A percentile compares a stretch with the other conserved stretches of the same genome.
Conservation (phyloP, 2,888 invertebrate genomes). For the Rambutsinella grinnellia region DNA sequence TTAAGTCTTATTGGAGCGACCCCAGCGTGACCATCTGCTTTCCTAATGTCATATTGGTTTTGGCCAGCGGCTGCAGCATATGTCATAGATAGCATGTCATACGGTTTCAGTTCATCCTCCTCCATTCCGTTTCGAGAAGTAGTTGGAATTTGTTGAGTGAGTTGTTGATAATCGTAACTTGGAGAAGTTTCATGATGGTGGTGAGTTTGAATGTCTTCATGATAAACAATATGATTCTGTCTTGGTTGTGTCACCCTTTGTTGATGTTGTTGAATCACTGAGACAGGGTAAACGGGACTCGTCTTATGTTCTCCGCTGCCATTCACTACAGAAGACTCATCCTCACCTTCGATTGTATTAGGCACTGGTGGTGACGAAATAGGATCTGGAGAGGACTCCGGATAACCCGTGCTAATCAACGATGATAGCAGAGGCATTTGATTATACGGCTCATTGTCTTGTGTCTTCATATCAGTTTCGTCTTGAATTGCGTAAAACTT, state of each 20-base stretch:
- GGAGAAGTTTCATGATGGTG: too few relatives aligned
- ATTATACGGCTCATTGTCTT: neutral
- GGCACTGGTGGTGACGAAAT: constrained; percentile 3
- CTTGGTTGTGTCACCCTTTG: neutral
- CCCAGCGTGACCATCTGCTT: neutral
- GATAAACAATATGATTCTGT: neutral
- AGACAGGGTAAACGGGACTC: neutral
- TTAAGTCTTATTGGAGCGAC: constrained; percentile 62
- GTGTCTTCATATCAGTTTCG: neutral
- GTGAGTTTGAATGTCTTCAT: neutral
- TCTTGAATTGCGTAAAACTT: neutral
- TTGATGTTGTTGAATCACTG: neutral
- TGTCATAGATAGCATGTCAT: neutral
- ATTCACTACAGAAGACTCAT: neutral
- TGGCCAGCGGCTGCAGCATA: constrained; percentile 73
- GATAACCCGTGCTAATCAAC: constrained; percentile 58
- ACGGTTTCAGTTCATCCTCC: neutral
- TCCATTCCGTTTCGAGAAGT: neutral
- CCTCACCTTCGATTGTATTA: neutral
- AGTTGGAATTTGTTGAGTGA: neutral
- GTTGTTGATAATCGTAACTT: neutral
- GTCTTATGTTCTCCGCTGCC: neutral
- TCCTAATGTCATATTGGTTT: too few relatives aligned
- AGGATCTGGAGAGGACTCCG: constrained; percentile 54
- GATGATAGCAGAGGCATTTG: constrained; percentile 63